Evolutionary conservation across 2,797 vertebrate genomes (phyloP).

Genomic region (Acipenser ruthenus): DNA sequence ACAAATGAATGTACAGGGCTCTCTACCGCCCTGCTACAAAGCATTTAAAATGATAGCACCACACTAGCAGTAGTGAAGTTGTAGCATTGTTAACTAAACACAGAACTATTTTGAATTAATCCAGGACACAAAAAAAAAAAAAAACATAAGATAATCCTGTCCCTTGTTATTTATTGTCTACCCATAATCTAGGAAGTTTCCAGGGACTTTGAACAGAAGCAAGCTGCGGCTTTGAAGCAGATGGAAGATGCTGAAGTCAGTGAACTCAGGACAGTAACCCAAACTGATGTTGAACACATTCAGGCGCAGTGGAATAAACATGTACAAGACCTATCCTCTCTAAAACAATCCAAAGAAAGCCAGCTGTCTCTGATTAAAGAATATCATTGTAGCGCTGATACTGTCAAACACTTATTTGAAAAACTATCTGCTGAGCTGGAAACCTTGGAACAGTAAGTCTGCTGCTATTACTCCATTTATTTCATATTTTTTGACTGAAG

Average conservation of each 20-base stretch:
- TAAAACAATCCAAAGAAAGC: conserved; percentile 62
- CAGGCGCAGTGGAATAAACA: conserved; percentile 49
- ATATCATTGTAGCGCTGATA: conserved; percentile 54
- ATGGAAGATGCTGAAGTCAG: conserved; percentile 23
- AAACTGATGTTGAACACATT: conserved; percentile 13
- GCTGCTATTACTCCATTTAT: no score
- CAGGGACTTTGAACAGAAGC: conserved; percentile 45
- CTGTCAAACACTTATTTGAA: conserved; percentile 48
- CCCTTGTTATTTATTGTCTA: no score
- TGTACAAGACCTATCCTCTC: conserved; percentile 54
- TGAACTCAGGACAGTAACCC: conserved; percentile 23
- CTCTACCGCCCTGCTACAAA: no score
- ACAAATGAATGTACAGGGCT: no score
- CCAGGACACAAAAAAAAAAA: no score
- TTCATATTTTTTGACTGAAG: no score
- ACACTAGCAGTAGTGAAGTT: no score
- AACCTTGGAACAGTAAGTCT: conserved; percentile 67
- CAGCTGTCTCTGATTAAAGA: conserved; percentile 58
- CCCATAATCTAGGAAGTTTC: no score
- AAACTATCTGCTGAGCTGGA: conserved; percentile 59
- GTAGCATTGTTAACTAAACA: no score
- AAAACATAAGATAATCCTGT: no score
- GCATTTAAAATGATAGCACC: no score
- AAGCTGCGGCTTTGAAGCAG: conserved; percentile 41
- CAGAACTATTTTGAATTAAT: no score